Base-by-base conservation (phyloP, 1,140 invertebrate genomes). In the Calephelis virginiensis region DNA sequence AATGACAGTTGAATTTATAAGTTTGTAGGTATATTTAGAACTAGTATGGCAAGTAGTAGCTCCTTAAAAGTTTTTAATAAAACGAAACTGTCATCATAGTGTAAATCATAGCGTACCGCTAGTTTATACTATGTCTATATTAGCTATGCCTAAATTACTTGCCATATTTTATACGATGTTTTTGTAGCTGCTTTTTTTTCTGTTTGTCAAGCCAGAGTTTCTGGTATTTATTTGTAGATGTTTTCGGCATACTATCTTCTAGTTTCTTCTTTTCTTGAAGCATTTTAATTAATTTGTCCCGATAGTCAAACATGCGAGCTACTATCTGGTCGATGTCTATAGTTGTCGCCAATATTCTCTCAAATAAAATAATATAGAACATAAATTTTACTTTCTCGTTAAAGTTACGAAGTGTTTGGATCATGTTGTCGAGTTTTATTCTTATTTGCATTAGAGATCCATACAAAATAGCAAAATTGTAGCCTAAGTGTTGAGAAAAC, bases 401-500 rank as follows among this genome's bases (percentile, higher is more conserved):
- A 1, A 83, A 63, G 0, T 69, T 66, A 5, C 61, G 67, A 66
- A 82, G 68, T 2, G 72, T 73, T 0, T 63, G 48, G n/a, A 61
- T 75, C 17, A 78, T 50, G 9, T 69, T 75, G 8, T 79, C 75
- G 66, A 85, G 72, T 71, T 83, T 85, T 0, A 67, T 13, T 10
- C 71, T 67, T 8, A 81, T n/a, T 13, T 82, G 71, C 56, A 75
- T 73, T 1, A 80, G 10, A 1, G 68, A 60, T 0, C 80, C 80
- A 61, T 80, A 82, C 3, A 75, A 50, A 8, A 82, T 17, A 0
- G 72, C 81, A 1, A 76, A 68, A 4, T 76, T 64, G 59, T 80
- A 85, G 1, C 59, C 13, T 0, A 60, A 8, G n/a, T 76, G 59
- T 3, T 62, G 1, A 0, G 64, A 3, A 56, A 61, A 80, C 8